Evolutionary conservation across 2,888 invertebrate genomes (phyloP).

Genomic region (Adineta ricciae): DNA sequence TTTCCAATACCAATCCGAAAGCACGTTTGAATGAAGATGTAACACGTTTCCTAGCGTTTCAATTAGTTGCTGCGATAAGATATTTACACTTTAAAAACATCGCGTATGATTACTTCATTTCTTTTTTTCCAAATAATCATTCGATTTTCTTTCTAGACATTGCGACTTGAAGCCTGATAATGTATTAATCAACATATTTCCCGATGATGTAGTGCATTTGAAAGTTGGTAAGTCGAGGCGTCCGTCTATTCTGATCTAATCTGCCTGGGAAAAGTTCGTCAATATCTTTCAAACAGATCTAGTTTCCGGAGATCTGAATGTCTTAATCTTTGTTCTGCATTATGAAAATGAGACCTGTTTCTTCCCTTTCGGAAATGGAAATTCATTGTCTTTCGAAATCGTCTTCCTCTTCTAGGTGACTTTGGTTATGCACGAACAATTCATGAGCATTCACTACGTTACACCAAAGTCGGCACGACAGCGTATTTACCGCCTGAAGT

Average conservation of each 20-base stretch:
- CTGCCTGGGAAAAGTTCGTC: too few species aligned
- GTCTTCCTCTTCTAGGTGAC: neutral
- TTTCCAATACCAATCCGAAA: neutral
- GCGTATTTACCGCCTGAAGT: slow-evolving; percentile 9
- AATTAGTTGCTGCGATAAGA: slow-evolving; percentile 6
- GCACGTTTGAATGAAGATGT: neutral
- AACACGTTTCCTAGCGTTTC: neutral
- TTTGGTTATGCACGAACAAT: slow-evolving; percentile 20
- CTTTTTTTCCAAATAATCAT: too few species aligned
- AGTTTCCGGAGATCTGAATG: too few species aligned
- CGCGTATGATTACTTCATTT: neutral
- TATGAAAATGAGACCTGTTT: too few species aligned
- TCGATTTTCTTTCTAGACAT: neutral
- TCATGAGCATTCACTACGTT: slow-evolving; percentile 19
- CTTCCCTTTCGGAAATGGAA: too few species aligned
- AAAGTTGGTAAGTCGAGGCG: neutral
- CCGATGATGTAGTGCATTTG: neutral
- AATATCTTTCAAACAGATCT: too few species aligned
- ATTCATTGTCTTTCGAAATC: too few species aligned
- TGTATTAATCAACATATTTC: slow-evolving; percentile 7
- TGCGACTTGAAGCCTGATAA: slow-evolving; percentile 12
- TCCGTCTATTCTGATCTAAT: too few species aligned
- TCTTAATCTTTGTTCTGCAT: too few species aligned
- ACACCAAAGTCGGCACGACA: neutral
- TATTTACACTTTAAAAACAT: slow-evolving; percentile 23